Percentiles rank a stretch among this genome's conserved stretches.
Evolutionary conservation across 35 echinoderm and acorn worm genomes (phyloP).

Genomic region (Patiria miniata): DNA sequence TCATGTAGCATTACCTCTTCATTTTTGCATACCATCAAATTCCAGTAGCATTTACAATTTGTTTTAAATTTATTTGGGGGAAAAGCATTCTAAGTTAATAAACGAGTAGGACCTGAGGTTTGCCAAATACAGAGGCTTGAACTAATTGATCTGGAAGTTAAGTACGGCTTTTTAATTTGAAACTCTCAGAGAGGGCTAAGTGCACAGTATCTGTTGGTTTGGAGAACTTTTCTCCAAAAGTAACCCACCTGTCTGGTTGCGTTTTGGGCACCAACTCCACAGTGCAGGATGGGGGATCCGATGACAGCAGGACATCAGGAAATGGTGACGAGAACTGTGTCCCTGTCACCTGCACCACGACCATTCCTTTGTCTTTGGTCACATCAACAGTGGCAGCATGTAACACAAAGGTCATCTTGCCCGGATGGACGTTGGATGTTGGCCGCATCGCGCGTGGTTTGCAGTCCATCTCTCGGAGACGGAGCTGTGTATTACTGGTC

Average conservation of each 20-base stretch:
- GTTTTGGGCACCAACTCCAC: conserved; percentile 82
- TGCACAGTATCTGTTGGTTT: too few relatives aligned
- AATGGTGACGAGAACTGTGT: conserved; percentile 57
- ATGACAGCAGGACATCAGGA: conserved; percentile 49
- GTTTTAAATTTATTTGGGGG: too few relatives aligned
- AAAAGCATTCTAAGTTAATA: too few relatives aligned
- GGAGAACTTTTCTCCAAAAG: not conserved
- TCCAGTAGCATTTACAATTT: too few relatives aligned
- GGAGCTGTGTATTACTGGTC: conserved; percentile 9
- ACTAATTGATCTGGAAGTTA: too few relatives aligned
- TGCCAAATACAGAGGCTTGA: too few relatives aligned
- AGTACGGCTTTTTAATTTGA: too few relatives aligned
- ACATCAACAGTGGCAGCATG: conserved; percentile 54
- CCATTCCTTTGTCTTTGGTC: conserved; percentile 46
- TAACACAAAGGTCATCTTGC: conserved; percentile 57
- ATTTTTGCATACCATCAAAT: too few relatives aligned
- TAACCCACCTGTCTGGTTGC: conserved; percentile 67
- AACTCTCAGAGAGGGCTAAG: too few relatives aligned
- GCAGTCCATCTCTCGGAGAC: conserved; percentile 47
- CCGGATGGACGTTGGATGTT: conserved; percentile 34
- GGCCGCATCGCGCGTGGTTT: conserved; percentile 34
- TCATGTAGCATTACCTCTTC: too few relatives aligned
- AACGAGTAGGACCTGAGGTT: too few relatives aligned
- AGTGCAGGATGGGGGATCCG: conserved; percentile 44
- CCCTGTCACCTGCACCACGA: conserved; percentile 60